Evolutionary conservation across 2,888 invertebrate genomes (phyloP), one percentile per base, ranked within the genome.

Genomic region (Lasius platythorax): DNA sequence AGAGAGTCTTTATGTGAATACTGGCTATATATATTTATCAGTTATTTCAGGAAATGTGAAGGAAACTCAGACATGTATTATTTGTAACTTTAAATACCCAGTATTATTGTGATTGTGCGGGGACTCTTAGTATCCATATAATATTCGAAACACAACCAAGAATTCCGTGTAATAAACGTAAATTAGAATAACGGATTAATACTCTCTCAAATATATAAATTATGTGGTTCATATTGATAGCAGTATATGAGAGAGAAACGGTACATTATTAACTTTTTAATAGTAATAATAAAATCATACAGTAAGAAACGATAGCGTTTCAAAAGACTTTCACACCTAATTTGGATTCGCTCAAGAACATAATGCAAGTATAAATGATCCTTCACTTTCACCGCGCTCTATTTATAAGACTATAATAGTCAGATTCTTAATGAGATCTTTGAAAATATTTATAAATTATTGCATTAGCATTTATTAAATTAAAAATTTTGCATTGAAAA

Each of bases 321-420:
- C 23, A 70, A 33, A 46, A 67, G 53, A 81, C 72, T 72, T 81
- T 72, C 79, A 50, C 70, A 50, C 61, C 79, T 70, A 81, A 79
- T 61, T 79, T 72, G 61, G 72, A 63, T 12, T 23, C 37, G 61
- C 40, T 30, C 18, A 67, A n/a, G 53, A 67, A 40, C 15, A 53
- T 53, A 53, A 58, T 46, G 61, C 68, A 58, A 23, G 40, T 58
- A 33, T 61, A 58, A 68, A 58, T 58, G 56, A 23, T 11, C 58
- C 12, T 61, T 23, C 46, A 43, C 70, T 79, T 70, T 79, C 70
- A 61, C 46, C 37, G 37, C 18, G 12, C 33, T 61, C 70, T 46
- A 33, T 37, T 61, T 61, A 70, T 23, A 30, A 43, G 12, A 79
- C 6, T 4, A 4, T 12, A 23, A 33, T 11, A 58, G 23, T 28